Evolutionary conservation across 2,797 vertebrate species (phyloP).

Genomic region (Arnoldichthys spilopterus): DNA sequence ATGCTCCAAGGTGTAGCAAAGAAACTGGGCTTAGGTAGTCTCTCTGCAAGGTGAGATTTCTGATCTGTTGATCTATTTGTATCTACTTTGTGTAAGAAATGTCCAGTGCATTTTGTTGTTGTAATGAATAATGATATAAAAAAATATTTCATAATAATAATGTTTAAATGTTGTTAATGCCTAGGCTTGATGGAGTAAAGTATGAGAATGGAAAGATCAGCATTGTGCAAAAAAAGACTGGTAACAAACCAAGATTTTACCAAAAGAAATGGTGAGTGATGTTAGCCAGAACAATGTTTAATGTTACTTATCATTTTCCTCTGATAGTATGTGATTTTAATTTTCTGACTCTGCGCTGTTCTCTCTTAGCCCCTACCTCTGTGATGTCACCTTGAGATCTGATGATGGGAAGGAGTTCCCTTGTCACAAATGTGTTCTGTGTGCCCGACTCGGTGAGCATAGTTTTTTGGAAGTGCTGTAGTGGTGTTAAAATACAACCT

Average conservation of each 20-base stretch:
- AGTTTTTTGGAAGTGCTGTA: background rate
- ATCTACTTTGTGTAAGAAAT: background rate
- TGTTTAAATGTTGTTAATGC: background rate
- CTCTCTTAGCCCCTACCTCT: constrained; percentile 84
- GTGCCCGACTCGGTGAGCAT: constrained; percentile 91
- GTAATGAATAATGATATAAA: no score
- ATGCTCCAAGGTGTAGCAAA: constrained; percentile 88
- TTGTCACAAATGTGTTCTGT: constrained; percentile 96
- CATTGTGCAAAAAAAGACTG: constrained; percentile 83
- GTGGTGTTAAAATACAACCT: background rate
- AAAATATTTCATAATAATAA: no score
- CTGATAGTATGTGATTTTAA: background rate
- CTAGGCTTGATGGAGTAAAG: constrained; percentile 90
- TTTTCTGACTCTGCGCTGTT: constrained; percentile 28
- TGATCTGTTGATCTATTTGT: background rate
- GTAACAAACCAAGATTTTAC: constrained; percentile 85
- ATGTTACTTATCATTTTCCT: background rate
- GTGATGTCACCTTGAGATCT: constrained; percentile 93
- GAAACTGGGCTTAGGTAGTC: constrained; percentile 86
- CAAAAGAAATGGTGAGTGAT: constrained; percentile 85
- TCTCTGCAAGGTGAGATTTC: constrained; percentile 87
- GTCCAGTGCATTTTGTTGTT: no score
- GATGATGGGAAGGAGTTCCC: constrained; percentile 94
- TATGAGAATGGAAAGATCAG: constrained; percentile 89
- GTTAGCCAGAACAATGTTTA: constrained; percentile 24